Percentiles rank a stretch among this genome's conserved stretches.
phyloP scores from a whole-genome alignment of 2,113 vertebrate genomes.

The Protobothrops mucrosquamatus region DNA sequence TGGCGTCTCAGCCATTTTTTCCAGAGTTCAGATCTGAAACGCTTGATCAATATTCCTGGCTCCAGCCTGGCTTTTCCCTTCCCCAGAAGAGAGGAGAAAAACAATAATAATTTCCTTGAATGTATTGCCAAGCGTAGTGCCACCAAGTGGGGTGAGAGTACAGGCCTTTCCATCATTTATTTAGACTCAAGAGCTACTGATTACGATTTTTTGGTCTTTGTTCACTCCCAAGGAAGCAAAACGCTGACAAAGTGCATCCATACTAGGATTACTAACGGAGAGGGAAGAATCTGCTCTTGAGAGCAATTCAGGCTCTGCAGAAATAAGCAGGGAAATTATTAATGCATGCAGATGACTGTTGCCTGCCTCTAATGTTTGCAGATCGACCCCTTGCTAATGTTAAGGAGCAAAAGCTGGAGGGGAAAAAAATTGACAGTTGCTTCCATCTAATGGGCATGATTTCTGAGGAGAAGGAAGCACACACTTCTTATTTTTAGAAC shows the following conservation, averaged over 20 bases:
- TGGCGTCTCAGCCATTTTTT: background rate
- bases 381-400: background rate
- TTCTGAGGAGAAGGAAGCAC: background rate
- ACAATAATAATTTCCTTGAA: background rate
- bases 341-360: background rate
- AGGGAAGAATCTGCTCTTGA: background rate
- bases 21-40: background rate
- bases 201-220: background rate
- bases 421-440: background rate
- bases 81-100: background rate
- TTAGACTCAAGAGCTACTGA: background rate
- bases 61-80: background rate
- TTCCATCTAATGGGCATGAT: too few relatives aligned
- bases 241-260: background rate
- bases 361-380: background rate
- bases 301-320: background rate
- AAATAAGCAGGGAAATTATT: background rate
- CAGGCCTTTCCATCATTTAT: background rate
- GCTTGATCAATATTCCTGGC: slow-evolving; percentile 9
- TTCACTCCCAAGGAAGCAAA: background rate
- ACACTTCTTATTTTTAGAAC: background rate
- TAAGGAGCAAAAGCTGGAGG: background rate
- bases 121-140: background rate
- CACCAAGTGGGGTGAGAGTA: background rate
- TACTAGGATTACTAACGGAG: background rate